Evolutionary conservation across 2,888 invertebrate genomes (phyloP).

Genomic region (Coecobrya sp.): DNA sequence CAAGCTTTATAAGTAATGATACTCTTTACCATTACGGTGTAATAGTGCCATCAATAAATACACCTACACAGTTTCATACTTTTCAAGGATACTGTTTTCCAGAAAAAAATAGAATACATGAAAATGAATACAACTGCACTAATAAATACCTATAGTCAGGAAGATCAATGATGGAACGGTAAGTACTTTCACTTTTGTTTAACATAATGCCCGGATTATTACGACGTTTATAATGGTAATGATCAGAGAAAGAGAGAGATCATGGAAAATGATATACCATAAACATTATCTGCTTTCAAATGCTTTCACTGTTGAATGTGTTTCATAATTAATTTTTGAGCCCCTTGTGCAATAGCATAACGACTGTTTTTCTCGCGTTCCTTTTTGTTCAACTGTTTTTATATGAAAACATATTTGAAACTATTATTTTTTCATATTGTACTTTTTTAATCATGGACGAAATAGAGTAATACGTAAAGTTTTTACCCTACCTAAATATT

Average conservation of each 20-base stretch:
- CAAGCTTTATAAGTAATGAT: background rate
- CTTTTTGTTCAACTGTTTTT: too few species aligned
- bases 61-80: conserved; percentile 8
- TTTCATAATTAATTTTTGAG: background rate
- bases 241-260: too few species aligned
- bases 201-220: background rate
- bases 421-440: too few species aligned
- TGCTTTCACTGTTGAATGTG: background rate
- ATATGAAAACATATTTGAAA: too few species aligned
- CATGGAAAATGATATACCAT: too few species aligned
- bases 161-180: background rate
- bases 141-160: background rate
- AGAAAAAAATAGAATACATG: background rate
- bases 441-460: too few species aligned
- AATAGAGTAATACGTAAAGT: too few species aligned
- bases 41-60: conserved; percentile 47
- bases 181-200: background rate
- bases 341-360: background rate
- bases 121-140: background rate
- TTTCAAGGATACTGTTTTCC: background rate
- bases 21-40: conserved; percentile 14
- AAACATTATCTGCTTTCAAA: too few species aligned
- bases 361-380: too few species aligned
- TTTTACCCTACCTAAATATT: too few species aligned
- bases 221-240: background rate